Base-by-base conservation (phyloP, 1,140 invertebrate genomes). In the Aricia agestis region DNA sequence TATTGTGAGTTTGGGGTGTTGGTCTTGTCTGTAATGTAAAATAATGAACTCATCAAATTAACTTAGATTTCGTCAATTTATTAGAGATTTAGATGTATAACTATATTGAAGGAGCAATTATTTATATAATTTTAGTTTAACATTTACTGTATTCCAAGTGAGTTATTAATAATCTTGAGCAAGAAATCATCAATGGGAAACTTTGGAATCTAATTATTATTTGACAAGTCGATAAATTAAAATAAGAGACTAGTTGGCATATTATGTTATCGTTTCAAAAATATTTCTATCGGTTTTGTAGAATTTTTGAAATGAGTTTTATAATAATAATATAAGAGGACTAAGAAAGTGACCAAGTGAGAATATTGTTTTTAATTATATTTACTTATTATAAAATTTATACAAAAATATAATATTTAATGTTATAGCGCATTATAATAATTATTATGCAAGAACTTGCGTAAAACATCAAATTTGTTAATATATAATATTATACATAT, bases 61-160 rank as follows among this genome's bases (percentile, higher is more conserved):
- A 52, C 9, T 52, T 52, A 52, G 45, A 52, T 52, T 52, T 52
- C 13, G 45, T 52, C 45, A 52, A 89, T 89, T 89, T 87, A 81
- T 89, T 89, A 72, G 86, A 87, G 80, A 82, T 78, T 77, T 85
- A 86, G 76, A 78, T 82, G 79, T 76, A 79, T 78, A 79, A 52
- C 45, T 52, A 81, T 80, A 69, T 74, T 78, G 76, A 82, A 82
- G 83, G 81, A 86, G 76, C 82, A 85, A 81, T 84, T 85, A 87
- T 87, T 87, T 88, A 87, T 87, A 79, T 86, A 80, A 71, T 80
- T 73, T 79, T 82, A 82, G 74, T 80, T 76, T 78, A 80, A 78
- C 18, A 70, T 72, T 25, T 74, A 69, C 42, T 59, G 32, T 59
- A 70, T 68, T n/a, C 57, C 58, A 18, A 59, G 58, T 41, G 17